Base-by-base conservation (phyloP, 2,113 vertebrate genomes). In the Bufo gargarizans region DNA sequence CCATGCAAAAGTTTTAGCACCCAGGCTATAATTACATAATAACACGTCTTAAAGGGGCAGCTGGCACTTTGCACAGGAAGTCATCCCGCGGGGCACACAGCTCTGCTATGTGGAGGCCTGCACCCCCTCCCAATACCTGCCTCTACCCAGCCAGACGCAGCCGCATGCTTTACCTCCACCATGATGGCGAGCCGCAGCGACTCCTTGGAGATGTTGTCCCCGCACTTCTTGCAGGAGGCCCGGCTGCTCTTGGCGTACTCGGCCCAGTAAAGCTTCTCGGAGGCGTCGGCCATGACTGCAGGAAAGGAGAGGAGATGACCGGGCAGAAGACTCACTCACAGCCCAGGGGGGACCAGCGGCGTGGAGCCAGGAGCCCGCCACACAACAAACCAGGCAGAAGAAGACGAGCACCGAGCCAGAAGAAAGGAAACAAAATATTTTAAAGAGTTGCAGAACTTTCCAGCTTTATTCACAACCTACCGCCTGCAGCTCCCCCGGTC, bases 241-340 rank as follows among this genome's bases (percentile, higher is more conserved):
- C 97, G 97, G 84, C 97, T 96, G 91, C 97, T 99, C 92, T 99
- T 99, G 4, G 98, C 98, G 33, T 99, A 99, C 90, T 99, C 98
- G 0, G 95, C 97, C 61, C 94, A 95, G 91, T 97, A 99, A 11
- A 97, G 95, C 93, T 97, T 98, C 90, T 98, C 97, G 19, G 95
- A 93, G 4, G 95, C 89, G 71, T 97, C 97, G 20, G 97, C 97
- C 97, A 98, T 98, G 6, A 55, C 91, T 47, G 91, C 19, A 56
- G 45, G 71, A 45, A 10, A 9, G 33, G 33, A 19, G 16, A 16
- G 19, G 47, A 43, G 81, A 82, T 45, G 59, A 74, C 43, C 71
- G 43, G 71, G 33, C 71, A 74, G 71, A 14, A 74, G 82, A 2
- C 71, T 74, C 55, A 82, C 8, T 0, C 5, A 88, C 67, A 2